Percentiles rank a stretch among this genome's conserved stretches.
Conservation (phyloP, 1,140 invertebrate species). For the Diabrotica undecimpunctata region DNA sequence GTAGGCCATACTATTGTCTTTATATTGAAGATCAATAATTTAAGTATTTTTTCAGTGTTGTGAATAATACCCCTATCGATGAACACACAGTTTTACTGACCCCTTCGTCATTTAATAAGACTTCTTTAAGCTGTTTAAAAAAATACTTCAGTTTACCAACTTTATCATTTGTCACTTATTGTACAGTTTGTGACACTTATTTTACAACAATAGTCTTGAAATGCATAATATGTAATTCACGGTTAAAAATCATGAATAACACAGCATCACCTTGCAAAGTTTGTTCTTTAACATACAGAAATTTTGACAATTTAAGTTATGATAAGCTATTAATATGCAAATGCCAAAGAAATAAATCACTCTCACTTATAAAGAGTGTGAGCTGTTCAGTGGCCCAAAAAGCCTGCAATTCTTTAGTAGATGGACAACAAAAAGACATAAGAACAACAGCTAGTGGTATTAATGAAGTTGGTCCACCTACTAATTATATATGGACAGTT, state of each 20-base stretch:
- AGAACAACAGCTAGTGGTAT: slow-evolving; percentile 44
- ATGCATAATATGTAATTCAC: slow-evolving; percentile 38
- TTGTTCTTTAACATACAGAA: slow-evolving; percentile 40
- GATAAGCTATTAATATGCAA: slow-evolving; percentile 36
- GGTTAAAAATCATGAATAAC: slow-evolving; percentile 38
- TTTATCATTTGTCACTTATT: slow-evolving; percentile 21
- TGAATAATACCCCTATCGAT: slow-evolving; percentile 27
- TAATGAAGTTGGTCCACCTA: slow-evolving; percentile 29
- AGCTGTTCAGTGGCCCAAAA: slow-evolving; percentile 42
- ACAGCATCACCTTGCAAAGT: slow-evolving; percentile 42
- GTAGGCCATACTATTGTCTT: slow-evolving; percentile 12
- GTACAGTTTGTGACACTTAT: slow-evolving; percentile 24
- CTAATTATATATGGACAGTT: slow-evolving; percentile 35
- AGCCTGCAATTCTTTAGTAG: slow-evolving; percentile 35
- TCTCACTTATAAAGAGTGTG: slow-evolving; percentile 43
- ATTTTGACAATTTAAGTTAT: slow-evolving; percentile 36
- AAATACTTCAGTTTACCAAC: slow-evolving; percentile 30
- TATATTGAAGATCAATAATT: slow-evolving; percentile 33
- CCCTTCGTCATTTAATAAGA: slow-evolving; percentile 19
- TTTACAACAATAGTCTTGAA: slow-evolving; percentile 23
- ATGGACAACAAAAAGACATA: slow-evolving; percentile 43
- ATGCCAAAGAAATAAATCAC: slow-evolving; percentile 35
- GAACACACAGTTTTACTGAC: slow-evolving; percentile 28
- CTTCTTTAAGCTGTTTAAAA: slow-evolving; percentile 5
- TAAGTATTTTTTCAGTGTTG: slow-evolving; percentile 31